Conservation (phyloP, 2,113 vertebrate genomes). For the Phalacrocorax carbo region DNA sequence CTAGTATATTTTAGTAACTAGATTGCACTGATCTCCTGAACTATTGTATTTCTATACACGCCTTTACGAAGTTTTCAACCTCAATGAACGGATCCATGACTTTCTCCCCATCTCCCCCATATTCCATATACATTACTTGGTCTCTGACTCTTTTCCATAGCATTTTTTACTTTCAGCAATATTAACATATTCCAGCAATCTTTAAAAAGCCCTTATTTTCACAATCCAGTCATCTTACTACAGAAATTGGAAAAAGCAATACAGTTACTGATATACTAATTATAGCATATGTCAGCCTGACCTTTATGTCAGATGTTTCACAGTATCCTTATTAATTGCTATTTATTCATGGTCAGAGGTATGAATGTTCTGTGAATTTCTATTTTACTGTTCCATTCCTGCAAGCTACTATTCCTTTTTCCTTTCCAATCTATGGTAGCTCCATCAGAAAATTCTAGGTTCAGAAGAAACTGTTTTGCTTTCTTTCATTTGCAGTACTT, state of each 20-base stretch:
- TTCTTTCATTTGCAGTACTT: not conserved
- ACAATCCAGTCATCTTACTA: not conserved
- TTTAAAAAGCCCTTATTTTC: not conserved
- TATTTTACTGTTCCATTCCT: not conserved
- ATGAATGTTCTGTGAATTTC: not conserved
- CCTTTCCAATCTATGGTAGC: not conserved
- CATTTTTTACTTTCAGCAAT: not conserved
- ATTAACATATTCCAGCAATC: not conserved
- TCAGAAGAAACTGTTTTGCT: not conserved
- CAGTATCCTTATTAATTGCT: not conserved
- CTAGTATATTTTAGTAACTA: not conserved
- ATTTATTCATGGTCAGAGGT: not conserved
- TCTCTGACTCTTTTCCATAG: not conserved
- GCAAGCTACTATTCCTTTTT: not conserved
- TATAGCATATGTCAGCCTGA: not conserved
- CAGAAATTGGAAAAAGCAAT: not conserved
- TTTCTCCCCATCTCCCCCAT: not conserved
- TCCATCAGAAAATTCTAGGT: not conserved
- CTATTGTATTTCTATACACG: not conserved
- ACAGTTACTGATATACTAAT: not conserved
- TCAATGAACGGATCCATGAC: not conserved
- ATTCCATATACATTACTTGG: not conserved
- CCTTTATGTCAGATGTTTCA: not conserved
- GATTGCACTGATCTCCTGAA: not conserved
- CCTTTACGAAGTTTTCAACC: not conserved